Base-by-base conservation (phyloP, 2,797 vertebrate species). In the Fistularia tabacaria region DNA sequence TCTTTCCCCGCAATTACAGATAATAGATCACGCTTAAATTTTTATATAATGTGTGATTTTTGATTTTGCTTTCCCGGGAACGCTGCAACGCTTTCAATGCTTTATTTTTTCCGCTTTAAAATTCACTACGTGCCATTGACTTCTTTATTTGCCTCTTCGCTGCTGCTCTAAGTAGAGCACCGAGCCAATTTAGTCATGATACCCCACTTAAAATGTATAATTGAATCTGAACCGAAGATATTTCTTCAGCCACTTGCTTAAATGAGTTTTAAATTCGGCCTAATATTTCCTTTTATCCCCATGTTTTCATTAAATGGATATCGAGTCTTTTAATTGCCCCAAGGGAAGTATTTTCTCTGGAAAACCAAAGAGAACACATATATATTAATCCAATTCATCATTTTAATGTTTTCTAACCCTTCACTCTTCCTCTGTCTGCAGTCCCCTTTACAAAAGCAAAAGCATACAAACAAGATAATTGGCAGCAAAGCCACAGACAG, bases 251-350 rank as follows among this genome's bases (percentile, higher is more conserved):
- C 47, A 25, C 25, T 25, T 58, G 52, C 49, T 59, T 14, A 54
- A 69, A 58, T 55, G 11, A 15, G 56, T 57, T 51, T 54, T 51
- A 50, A 63, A 71, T 60, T 25, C 37, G 7, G n/a, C 36, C 11
- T 7, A n/a, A 41, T 54, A 42, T 59, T 71, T 11, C 49, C 37
- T 64, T 54, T 64, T 55, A 38, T 62, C 10, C 15, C 15, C 53
- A 7, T 14, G 9, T 67, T 53, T 57, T 69, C 57, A 67, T 64
- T 62, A 42, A 71, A 58, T 46, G 43, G 46, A 66, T 60, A 36
- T 62, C 3, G 39, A 63, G 60, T 46, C 43, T 60, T 55, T 61
- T 38, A 56, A 1, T 54, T 57, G 8, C 7, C 3, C 36, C 25
- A 14, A 38, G 12, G 36, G 9, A 38, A 54, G 54, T 64, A 12